Conservation (phyloP, 2,888 invertebrate species). For the Sphaerophoria taeniata region DNA sequence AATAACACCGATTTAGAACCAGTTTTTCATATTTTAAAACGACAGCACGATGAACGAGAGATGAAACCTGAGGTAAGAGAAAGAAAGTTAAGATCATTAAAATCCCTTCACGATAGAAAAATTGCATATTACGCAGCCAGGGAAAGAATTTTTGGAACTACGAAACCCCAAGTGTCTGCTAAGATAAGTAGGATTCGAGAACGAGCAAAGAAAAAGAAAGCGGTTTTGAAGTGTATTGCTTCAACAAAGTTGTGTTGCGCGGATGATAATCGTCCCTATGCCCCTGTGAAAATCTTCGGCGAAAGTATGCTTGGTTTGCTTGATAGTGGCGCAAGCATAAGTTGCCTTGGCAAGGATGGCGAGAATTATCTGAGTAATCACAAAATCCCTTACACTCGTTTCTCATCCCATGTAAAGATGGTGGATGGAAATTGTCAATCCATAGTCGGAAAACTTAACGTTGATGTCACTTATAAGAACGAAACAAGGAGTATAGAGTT, state of each 20-base stretch:
- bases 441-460: too few relatives aligned
- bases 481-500: too few relatives aligned
- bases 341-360: not conserved
- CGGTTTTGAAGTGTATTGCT: not conserved
- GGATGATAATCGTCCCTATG: not conserved
- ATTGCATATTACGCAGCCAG: not conserved
- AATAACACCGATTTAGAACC: not conserved
- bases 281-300: not conserved
- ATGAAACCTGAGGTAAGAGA: not conserved
- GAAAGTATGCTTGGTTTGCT: not conserved
- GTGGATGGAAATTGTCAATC: not conserved
- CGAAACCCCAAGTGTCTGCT: not conserved
- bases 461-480: too few relatives aligned
- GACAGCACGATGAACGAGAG: not conserved
- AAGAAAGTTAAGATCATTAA: too few relatives aligned
- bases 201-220: not conserved
- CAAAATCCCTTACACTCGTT: not conserved
- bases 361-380: not conserved
- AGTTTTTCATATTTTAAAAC: not conserved
- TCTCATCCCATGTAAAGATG: not conserved
- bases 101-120: not conserved
- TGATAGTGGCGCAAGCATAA: conserved; percentile 2
- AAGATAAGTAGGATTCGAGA: not conserved
- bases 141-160: not conserved
- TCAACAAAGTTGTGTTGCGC: not conserved